Base-by-base conservation (phyloP, 2,888 invertebrate species). In the Periphyllus acericola region DNA sequence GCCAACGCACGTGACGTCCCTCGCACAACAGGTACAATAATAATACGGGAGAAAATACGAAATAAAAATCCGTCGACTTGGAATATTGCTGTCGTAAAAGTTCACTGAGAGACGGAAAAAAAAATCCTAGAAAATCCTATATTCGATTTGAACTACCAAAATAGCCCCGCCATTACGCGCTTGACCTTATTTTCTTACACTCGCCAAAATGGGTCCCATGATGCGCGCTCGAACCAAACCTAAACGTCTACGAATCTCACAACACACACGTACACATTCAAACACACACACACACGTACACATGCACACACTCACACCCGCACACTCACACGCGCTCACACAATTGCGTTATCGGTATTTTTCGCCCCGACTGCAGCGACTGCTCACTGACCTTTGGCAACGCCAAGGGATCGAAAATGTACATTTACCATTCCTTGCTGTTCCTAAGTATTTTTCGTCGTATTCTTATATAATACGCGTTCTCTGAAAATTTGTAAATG, bases 271-370 rank as follows among this genome's bases (percentile, higher is more conserved):
- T 55, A 55, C 55, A 40, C 11, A 19, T 36, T 19, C 29, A 9
- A 9, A 40, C 68, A 3, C 25, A 72, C 25, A 25, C 4, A 25
- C 5, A 25, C 25, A 60, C 25, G n/a, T 36, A 36, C 36, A 46
- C 34, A n/a, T 60, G 60, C 74, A 55, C 55, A 40, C 11, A 19
- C n/a, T 19, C 29, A 9, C 19, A 40, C 68, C 4, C 25, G 52
- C 25, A 25, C 4, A 25, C 5, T 3, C 25, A 60, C 25, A 60
- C 60, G 25, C 60, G 4, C 60, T 21, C 4, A 25, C 5, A 25
- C 14, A 1, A 32, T 71, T 14, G 34, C 72, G n/a, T n/a, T 72
- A 72, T 83, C 72, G 82, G 72, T 34, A 72, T 52, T 83, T 78
- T 55, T 72, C n/a, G 72, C n/a, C n/a, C 25, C n/a, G 9, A 68